These are phyloP conservation scores for Lophius piscatorius DNA, from an alignment of 2,113 vertebrate species.

Conservation along the genomic window DNA sequence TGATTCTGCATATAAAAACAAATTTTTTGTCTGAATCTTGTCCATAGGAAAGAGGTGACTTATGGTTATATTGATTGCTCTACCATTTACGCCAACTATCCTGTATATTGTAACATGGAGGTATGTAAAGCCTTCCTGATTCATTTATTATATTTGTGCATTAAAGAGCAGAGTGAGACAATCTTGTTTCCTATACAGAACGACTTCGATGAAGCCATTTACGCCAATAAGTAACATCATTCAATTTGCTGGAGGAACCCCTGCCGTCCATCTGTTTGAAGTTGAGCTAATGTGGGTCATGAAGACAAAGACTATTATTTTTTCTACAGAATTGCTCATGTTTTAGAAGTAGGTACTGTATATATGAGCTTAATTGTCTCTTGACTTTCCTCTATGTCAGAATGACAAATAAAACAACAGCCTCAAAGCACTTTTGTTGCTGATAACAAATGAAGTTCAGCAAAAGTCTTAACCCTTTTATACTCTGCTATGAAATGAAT, in stretches of 20 bases:
- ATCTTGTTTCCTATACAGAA: constrained; percentile 28
- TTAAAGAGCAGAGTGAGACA: not conserved
- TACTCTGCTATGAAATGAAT: too few relatives aligned
- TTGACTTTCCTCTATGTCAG: too few relatives aligned
- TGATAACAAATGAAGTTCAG: too few relatives aligned
- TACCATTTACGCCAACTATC: not conserved
- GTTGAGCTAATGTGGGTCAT: not conserved
- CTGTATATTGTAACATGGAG: constrained; percentile 47
- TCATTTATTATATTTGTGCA: not conserved
- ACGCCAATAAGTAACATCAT: constrained; percentile 47
- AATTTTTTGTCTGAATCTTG: not conserved
- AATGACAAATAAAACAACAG: too few relatives aligned
- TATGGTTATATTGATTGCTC: not conserved
- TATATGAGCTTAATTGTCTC: too few relatives aligned
- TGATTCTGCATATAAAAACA: too few relatives aligned
- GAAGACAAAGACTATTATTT: too few relatives aligned
- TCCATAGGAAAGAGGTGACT: constrained; percentile 14
- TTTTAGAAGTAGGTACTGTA: too few relatives aligned
- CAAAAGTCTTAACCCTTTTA: too few relatives aligned
- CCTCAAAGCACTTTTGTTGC: too few relatives aligned
- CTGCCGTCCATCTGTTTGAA: not conserved
- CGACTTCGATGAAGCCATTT: constrained; percentile 39
- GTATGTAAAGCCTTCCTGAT: constrained; percentile 20
- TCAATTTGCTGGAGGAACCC: not conserved
- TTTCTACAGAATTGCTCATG: too few relatives aligned